Evolutionary conservation across 2,888 invertebrate genomes (phyloP).

Genomic region (Dasypogon diadema): DNA sequence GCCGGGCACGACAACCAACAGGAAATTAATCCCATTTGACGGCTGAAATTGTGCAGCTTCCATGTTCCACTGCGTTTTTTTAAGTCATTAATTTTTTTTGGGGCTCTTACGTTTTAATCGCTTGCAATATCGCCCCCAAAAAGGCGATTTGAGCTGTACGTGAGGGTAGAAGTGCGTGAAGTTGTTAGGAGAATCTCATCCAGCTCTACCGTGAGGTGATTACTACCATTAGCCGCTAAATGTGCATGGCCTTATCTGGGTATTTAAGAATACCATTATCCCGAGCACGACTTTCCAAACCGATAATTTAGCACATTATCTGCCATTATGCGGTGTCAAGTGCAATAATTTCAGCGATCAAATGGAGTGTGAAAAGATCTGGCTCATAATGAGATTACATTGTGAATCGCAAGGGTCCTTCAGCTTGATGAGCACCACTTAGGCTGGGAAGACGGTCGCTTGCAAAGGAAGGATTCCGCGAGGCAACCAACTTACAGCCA

Average conservation of each 20-base stretch:
- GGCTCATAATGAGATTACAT: constrained; percentile 37
- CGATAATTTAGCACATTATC: constrained; percentile 55
- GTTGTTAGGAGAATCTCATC: not conserved
- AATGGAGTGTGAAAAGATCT: constrained; percentile 51
- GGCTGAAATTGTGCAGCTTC: constrained; percentile 21
- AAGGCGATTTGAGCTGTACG: not conserved
- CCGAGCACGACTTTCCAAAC: constrained; percentile 36
- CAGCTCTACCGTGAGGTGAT: constrained; percentile 5
- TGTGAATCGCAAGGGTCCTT: not conserved
- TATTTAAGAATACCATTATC: constrained; percentile 45
- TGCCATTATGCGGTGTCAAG: constrained; percentile 54
- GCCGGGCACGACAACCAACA: constrained; percentile 42
- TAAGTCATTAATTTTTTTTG: constrained; percentile 8
- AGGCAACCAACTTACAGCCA: too few relatives aligned
- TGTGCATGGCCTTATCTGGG: constrained; percentile 36
- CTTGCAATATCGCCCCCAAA: not conserved
- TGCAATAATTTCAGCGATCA: constrained; percentile 56
- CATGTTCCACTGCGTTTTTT: not conserved
- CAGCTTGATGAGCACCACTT: constrained; percentile 7
- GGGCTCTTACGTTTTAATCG: not conserved
- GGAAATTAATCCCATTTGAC: constrained; percentile 52
- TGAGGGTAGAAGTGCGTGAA: not conserved
- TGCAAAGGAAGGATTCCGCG: constrained; percentile 8
- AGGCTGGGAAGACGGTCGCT: not conserved
- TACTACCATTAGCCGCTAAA: constrained; percentile 44